Evolutionary conservation across 1,140 invertebrate species (phyloP).

Genomic region (Diachasmimorpha longicaudata): DNA sequence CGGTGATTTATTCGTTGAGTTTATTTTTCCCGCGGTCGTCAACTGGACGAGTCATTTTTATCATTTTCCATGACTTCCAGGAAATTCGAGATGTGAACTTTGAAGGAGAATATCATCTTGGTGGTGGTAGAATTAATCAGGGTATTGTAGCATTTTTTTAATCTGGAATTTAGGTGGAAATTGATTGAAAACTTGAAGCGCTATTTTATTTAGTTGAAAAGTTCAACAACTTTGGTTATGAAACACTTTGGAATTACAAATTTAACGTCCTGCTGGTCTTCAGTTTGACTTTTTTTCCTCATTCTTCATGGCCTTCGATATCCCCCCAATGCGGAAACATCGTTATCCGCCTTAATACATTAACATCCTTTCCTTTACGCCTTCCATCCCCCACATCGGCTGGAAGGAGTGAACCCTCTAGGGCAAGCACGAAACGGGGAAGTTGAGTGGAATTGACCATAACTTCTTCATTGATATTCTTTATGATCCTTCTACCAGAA

Average conservation of each 20-base stretch:
- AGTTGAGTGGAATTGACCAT: not conserved
- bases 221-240: no score
- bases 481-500: not conserved
- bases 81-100: not conserved
- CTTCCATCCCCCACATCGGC: not conserved
- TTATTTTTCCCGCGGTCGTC: not conserved
- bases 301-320: no score
- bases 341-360: not conserved
- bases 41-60: not conserved
- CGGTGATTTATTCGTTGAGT: not conserved
- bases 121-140: no score
- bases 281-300: no score
- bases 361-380: not conserved
- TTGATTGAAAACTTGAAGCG: no score
- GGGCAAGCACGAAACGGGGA: not conserved
- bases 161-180: no score
- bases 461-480: not conserved
- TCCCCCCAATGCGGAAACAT: no score
- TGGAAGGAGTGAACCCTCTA: not conserved
- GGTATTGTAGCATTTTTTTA: no score
- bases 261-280: no score
- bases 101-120: no score
- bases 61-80: not conserved
- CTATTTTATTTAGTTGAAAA: no score
- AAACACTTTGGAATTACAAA: no score